Percentiles rank a stretch among this genome's conserved stretches.
These are phyloP conservation scores for Caenorhabditis wallacei DNA, from an alignment of 2,888 invertebrate genomes.

Conservation along the genomic window DNA sequence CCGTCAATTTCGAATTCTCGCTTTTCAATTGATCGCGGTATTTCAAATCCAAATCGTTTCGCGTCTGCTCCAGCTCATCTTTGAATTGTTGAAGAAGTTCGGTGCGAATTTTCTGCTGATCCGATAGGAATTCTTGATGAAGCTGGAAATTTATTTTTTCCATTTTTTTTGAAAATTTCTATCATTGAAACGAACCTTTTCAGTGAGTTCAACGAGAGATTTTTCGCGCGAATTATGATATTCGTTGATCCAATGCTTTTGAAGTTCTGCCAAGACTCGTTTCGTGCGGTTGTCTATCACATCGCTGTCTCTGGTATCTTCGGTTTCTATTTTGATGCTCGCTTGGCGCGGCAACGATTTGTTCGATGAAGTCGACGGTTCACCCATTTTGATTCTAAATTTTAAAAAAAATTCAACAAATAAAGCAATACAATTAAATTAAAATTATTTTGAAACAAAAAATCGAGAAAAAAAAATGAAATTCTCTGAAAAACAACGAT, in stretches of 20 bases:
- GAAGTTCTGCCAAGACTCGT: conserved; percentile 83
- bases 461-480: too few relatives aligned
- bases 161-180: neutral
- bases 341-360: neutral
- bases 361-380: neutral
- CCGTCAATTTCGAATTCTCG: conserved; percentile 86
- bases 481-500: too few relatives aligned
- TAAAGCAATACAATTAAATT: too few relatives aligned
- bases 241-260: conserved; percentile 83
- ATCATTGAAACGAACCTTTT: conserved; percentile 82
- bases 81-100: conserved; percentile 84
- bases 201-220: conserved; percentile 84
- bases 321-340: neutral
- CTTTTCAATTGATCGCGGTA: conserved; percentile 84
- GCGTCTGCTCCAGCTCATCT: conserved; percentile 84
- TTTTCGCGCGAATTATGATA: conserved; percentile 83
- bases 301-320: neutral
- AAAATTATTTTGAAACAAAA: too few relatives aligned
- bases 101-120: conserved; percentile 84
- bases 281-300: conserved; percentile 72
- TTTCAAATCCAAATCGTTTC: conserved; percentile 79
- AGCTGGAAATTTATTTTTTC: conserved; percentile 75
- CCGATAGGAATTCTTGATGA: conserved; percentile 84
- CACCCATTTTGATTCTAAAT: neutral
- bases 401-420: too few relatives aligned